Base-by-base conservation (phyloP, 1,140 invertebrate species). In the Temnothorax longispinosus region DNA sequence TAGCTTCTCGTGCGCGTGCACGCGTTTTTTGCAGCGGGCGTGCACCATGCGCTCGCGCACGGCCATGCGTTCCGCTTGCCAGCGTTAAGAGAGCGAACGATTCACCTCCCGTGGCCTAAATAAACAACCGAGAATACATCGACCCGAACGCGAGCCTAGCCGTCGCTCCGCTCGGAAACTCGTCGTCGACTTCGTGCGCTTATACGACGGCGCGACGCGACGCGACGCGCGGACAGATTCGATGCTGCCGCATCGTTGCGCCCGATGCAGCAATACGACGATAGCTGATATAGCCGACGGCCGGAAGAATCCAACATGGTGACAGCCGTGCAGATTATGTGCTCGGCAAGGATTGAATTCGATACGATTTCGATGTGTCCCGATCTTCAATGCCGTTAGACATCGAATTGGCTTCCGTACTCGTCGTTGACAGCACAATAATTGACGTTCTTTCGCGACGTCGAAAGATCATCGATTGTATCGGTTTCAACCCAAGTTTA, bases 101-200 rank as follows among this genome's bases (percentile, higher is more conserved):
- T 94, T 94, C 94, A 94, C 94, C 94, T 94, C 94, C 92, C 91
- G 90, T 95, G 95, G 94, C 95, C 95, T 95, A 95, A 95, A 95
- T 95, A 95, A 95, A 95, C 94, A 95, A 95, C 94, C 94, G 93
- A 95, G 95, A 95, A 95, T 95, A 95, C 94, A 95, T 94, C 93
- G 94, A 95, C 94, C 94, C 91, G 80, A 74, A 50, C 80, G 90
- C 89, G 89, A 92, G 92, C 91, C 91, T 91, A 89, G 81, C 82
- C 78, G 69, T 69, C 44, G 44, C 15, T 62, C 52, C 87, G 87
- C 80, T 81, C 74, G 87, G 88, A 88, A 90, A 27, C 86, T 76
- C 89, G 87, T 62, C 65, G 76, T 71, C 72, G 85, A 89, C 77
- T 88, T 85, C 35, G 72, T 75, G 87, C 85, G 75, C 85, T 87